These are phyloP conservation scores for Elephas maximus DNA, from an alignment of 2,113 vertebrate genomes.

Conservation along the genomic window DNA sequence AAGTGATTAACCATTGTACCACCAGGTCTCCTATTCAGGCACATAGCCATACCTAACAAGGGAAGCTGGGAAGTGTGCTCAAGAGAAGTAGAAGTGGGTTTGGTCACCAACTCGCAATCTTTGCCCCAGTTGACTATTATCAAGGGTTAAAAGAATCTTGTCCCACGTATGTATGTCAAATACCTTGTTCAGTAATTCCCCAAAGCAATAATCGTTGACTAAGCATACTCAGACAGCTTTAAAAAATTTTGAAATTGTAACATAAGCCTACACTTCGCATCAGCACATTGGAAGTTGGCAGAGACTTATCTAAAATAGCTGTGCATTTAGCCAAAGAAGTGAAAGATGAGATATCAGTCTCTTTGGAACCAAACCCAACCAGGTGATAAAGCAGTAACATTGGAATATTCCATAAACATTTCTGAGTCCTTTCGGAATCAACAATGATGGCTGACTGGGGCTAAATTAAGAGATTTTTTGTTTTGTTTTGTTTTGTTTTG, in stretches of 20 bases:
- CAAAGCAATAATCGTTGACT: background rate
- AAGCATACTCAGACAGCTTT: background rate
- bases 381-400: conserved; percentile 8
- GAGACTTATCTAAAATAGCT: conserved; percentile 43
- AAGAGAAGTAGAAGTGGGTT: background rate
- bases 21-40: background rate
- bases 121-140: background rate
- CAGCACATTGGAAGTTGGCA: conserved; percentile 16
- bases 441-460: background rate
- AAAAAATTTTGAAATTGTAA: conserved; percentile 3
- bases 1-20: background rate
- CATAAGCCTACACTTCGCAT: background rate
- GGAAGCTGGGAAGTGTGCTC: background rate
- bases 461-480: background rate
- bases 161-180: background rate
- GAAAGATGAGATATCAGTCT: background rate
- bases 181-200: conserved; percentile 27
- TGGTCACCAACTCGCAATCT: background rate
- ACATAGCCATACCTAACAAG: background rate
- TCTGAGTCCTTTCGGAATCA: conserved; percentile 1
- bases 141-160: background rate
- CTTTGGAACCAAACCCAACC: conserved; percentile 34
- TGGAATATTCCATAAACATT: conserved; percentile 47
- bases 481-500: background rate
- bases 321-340: conserved; percentile 32